Evolutionary conservation across 2,113 vertebrate genomes (phyloP).

Genomic region (Cyanistes caeruleus): DNA sequence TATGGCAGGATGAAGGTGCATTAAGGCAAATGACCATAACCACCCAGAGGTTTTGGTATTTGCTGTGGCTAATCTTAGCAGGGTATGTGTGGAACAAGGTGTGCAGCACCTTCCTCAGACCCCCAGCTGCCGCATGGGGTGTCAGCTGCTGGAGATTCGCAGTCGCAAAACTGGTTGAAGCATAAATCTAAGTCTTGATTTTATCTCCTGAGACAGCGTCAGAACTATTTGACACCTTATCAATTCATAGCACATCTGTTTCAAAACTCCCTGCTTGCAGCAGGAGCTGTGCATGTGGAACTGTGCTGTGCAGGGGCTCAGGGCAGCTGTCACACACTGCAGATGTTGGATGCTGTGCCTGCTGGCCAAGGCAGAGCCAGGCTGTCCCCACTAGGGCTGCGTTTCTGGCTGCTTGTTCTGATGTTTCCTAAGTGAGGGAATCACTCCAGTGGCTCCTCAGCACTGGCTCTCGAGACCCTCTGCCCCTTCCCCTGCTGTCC

Average conservation of each 20-base stretch:
- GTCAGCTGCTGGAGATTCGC: background rate
- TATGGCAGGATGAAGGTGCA: background rate
- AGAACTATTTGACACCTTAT: background rate
- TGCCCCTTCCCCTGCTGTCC: background rate
- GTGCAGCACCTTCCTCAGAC: background rate
- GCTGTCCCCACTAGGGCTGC: rapidly evolving
- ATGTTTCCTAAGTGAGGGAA: background rate
- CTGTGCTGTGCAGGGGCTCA: rapidly evolving
- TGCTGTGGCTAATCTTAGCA: background rate
- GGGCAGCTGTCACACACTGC: background rate
- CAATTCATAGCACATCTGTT: background rate
- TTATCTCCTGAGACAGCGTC: background rate
- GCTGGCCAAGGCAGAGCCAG: background rate
- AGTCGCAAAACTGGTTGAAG: background rate
- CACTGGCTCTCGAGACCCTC: background rate
- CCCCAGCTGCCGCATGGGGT: rapidly evolving
- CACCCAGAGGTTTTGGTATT: background rate
- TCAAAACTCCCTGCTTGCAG: background rate
- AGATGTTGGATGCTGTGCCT: rapidly evolving
- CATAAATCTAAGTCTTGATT: background rate
- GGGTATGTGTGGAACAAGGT: background rate
- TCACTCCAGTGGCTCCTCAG: background rate
- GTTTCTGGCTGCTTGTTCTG: background rate
- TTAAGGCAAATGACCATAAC: background rate
- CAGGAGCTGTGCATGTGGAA: background rate